phyloP scores from a whole-genome alignment of 1,140 invertebrate species.

The Spodoptera frugiperda region DNA sequence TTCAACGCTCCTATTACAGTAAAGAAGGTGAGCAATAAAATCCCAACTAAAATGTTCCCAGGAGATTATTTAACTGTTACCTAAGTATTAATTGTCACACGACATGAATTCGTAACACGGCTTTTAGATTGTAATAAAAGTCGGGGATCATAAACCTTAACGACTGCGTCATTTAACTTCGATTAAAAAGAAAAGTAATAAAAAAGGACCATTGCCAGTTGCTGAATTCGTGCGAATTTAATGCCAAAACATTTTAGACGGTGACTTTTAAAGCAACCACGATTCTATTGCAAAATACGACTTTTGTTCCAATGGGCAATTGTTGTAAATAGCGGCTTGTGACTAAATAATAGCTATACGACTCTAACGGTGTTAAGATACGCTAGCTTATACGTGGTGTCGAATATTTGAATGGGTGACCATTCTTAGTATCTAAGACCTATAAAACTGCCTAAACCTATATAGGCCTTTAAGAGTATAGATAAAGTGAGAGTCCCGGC shows the following conservation, averaged over 20 bases:
- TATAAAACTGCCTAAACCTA: no score
- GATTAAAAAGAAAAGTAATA: slow-evolving; percentile 47
- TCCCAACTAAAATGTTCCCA: background rate
- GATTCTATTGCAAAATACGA: slow-evolving; percentile 4
- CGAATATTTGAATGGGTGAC: no score
- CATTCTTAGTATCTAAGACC: no score
- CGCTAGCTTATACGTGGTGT: no score
- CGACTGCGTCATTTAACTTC: slow-evolving; percentile 47
- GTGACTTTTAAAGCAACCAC: slow-evolving; percentile 25
- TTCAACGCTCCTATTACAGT: no score
- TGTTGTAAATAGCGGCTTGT: background rate
- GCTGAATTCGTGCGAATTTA: slow-evolving; percentile 38
- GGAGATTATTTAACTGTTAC: slow-evolving; percentile 19
- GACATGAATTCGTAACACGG: slow-evolving; percentile 41
- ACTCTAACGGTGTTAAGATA: no score
- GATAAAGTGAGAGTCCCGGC: no score
- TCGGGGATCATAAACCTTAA: slow-evolving; percentile 43
- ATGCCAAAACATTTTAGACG: slow-evolving; percentile 39
- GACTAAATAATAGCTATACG: no score
- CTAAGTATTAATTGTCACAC: slow-evolving; percentile 34
- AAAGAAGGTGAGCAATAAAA: slow-evolving; percentile 1
- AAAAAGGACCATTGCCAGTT: slow-evolving; percentile 40
- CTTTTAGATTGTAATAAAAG: slow-evolving; percentile 46
- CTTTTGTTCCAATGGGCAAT: slow-evolving; percentile 12
- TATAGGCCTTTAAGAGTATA: no score